Evolutionary conservation across 2,888 invertebrate species (phyloP), one percentile per base, ranked within the genome.

Genomic region (Neoaliturus tenellus): DNA sequence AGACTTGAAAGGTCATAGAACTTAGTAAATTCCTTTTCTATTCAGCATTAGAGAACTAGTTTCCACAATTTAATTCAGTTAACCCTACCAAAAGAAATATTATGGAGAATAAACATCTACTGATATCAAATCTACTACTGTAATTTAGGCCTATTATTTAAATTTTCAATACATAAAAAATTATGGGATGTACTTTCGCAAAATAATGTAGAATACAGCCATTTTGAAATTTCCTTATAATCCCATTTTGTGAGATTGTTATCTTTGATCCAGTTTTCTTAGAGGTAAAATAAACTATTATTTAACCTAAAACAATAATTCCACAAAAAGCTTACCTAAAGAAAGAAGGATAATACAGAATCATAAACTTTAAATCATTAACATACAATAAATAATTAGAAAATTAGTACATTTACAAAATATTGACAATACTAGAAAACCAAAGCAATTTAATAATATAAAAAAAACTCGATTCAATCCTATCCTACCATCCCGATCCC

Each of bases 211-310:
- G 33, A 55, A 51, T 23, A 55, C 82, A 82, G 82, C 82, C 82
- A 82, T 82, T 82, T 82, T 82, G 82, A 82, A 82, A 48, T 55
- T 82, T 82, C 82, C 55, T 73, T 17, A 71, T 55, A 82, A 73
- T 82, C 82, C 82, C 48, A 82, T 39, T 82, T 73, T 20, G 23
- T 62, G 73, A 82, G 73, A 82, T 55, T 71, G 20, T 51, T 73
- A 82, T 82, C 82, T 73, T 73, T 73, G 73, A 82, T 82, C 73
- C 48, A 82, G 82, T 71, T 82, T 82, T 51, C 82, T 35, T 48
- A 82, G 73, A 73, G 73, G 25, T 44, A 82, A 73, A 82, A 69
- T 69, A 35, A 62, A 69, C 69, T 39, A 69, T 33, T 33, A 5
- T 67, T 6, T 67, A 14, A 67, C 12, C 35, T 20, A 69, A 6